Base-by-base conservation (phyloP, 2,113 vertebrate genomes). In the Murina feae region DNA sequence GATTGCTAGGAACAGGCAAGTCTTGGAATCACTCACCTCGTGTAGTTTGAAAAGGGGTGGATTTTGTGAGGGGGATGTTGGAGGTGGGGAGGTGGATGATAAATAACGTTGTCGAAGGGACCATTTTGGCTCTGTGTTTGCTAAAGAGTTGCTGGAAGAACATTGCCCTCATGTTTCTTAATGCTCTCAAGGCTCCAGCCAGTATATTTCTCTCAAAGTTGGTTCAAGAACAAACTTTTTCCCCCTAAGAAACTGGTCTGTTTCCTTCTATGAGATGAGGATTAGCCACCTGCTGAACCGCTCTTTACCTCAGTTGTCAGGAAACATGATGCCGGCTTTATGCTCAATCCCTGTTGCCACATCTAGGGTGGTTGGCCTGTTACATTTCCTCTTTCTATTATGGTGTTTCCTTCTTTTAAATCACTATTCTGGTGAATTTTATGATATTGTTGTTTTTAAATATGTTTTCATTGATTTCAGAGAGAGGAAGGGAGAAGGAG, bases 81-180 rank as follows among this genome's bases (percentile, higher is more conserved):
- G 5, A 35, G 6, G 2, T 39, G 14, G 25, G 55, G 9, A 6
- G 49, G 21, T 7, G 74, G 18, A 53, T 85, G 51, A 51, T 42
- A 28, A 65, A 25, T 42, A 23, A 53, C 12, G 14, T 7, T 49
- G 9, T 28, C 9, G 14, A n/a, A 39, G 80, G 11, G 44, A 32
- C 0, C 3, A 1, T 35, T 37, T 28, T 17, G 10, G 5, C 11
- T 86, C 16, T 1, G 25, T 0, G 6, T 42, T 42, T 42, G 75
- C 23, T 63, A 78, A 76, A 71, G 69, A 53, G 47, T 13, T 85
- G n/a, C 66, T 60, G 71, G 63, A 76, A 80, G 35, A 68, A 89
- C 4, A 11, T 14, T 12, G 23, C 2, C 25, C 17, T 63, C 4
- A 0, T 53, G 7, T 53, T 76, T 89, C 25, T 65, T 44, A 51